Base-by-base conservation (phyloP, 2,888 invertebrate species). In the Agrochola lychnidis region DNA sequence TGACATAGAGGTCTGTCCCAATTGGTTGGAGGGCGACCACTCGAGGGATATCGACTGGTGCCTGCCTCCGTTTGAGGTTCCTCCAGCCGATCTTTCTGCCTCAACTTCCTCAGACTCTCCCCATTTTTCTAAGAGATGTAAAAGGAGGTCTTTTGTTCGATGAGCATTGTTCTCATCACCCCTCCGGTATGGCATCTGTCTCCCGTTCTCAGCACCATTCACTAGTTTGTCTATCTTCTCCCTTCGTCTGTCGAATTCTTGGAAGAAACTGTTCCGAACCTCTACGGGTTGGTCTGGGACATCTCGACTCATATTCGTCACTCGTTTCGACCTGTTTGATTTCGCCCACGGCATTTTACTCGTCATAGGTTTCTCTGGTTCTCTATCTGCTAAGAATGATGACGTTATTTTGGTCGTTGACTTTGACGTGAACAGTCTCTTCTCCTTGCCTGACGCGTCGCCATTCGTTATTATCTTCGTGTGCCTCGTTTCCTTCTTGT, bases 1-100 rank as follows among this genome's bases (percentile, higher is more conserved):
- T 87, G 98, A 98, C 97, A 98, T 98, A 14, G 98, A 98, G 88
- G 97, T 97, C 90, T 98, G 98, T 57, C 98, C 98, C 70, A 98
- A 95, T 81, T 97, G 97, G 87, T 98, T 98, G 40, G 97, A 97
- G 16, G 98, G 97, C 45, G 98, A 97, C 97, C 98, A 98, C 89
- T 98, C 98, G 70, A 98, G 95, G 48, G 98, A 98, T 86, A 98
- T 97, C 30, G 98, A 98, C 89, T 98, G 98, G 87, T 98, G 98
- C 76, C 96, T 89, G 7, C 95, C 95, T 16, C 94, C 93, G 69
- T 94, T 96, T 0, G 96, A 94, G 3, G 96, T 96, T 0, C 97
- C 97, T 30, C 97, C 97, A 5, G 97, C 96, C 81, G 97, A 95
- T 84, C 97, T 93, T 90, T 96, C 90, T 84, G 95, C 91, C 92